A percentile compares a stretch with the other conserved stretches of the same genome.
These are phyloP conservation scores for Rhopalosiphum nymphaeae DNA, from an alignment of 2,888 invertebrate species.

Conservation along the genomic window DNA sequence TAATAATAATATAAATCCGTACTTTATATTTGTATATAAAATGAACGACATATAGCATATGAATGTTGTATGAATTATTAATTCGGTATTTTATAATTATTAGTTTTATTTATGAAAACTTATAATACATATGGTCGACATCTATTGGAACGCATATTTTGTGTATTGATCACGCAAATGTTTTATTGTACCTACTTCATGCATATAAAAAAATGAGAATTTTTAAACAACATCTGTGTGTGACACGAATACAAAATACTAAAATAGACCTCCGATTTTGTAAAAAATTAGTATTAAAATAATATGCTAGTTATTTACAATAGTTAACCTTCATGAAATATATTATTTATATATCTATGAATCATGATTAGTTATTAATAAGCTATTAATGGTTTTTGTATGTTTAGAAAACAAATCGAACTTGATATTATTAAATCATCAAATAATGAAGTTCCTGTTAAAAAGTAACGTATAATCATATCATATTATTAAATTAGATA, in stretches of 20 bases:
- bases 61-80: background rate
- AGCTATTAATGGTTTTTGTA: conserved; percentile 2
- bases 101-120: background rate
- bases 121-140: background rate
- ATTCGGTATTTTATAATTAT: background rate
- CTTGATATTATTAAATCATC: conserved; percentile 52
- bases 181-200: background rate
- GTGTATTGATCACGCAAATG: background rate
- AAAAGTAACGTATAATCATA: conserved; percentile 45
- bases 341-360: background rate
- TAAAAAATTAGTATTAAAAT: background rate
- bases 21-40: background rate
- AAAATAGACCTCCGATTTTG: background rate
- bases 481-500: background rate
- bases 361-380: background rate
- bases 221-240: background rate
- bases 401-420: conserved; percentile 58
- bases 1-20: background rate
- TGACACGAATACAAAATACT: background rate
- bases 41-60: background rate
- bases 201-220: background rate
- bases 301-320: background rate
- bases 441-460: conserved; percentile 11
- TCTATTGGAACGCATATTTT: background rate
- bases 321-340: background rate